Base-by-base conservation (phyloP, 2,797 vertebrate species). In the Sebastiscus albofasciatus region DNA sequence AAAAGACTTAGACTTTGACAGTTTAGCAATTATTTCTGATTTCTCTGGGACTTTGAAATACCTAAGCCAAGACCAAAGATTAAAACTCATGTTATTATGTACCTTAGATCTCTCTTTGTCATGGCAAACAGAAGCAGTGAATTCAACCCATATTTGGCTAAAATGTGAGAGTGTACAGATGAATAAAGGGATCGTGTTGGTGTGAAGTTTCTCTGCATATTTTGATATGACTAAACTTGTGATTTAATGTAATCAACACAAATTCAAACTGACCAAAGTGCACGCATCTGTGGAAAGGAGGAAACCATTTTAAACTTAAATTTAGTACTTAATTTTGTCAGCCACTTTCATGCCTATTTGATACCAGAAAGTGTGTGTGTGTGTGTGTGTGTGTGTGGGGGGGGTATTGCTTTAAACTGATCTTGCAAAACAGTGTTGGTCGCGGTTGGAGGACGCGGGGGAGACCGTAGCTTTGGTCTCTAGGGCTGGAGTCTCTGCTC, bases 371-470 rank as follows among this genome's bases (percentile, higher is more conserved):
- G n/a, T n/a, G n/a, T n/a, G n/a, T n/a, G n/a, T n/a, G n/a, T n/a
- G n/a, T n/a, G n/a, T n/a, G n/a, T n/a, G n/a, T n/a, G n/a, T n/a
- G n/a, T n/a, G n/a, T n/a, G 6, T 31, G 1, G 13, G 20, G 18
- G 4, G 24, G n/a, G 16, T n/a, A 60, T 60, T 68, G 18, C 42
- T 62, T 77, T 69, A 22, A 68, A 14, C 1, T 14, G 10, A 65
- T 26, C 36, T 42, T 24, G 24, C n/a, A n/a, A 39, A 39, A 39
- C 39, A 39, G 39, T 14, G 39, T 39, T 39, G 39, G 39, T 13
- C 13, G 5, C 39, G 13, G 39, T 42, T 13, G 1, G 13, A 42
- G 39, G 0, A 42, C 39, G 0, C 39, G 0, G 39, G 39, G 39
- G 39, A 42, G 39, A 39, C 13, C 36, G 5, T 42, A 6, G 0